A percentile compares a stretch with the other conserved stretches of the same genome.
phyloP scores from a whole-genome alignment of 1,140 invertebrate species.

The Leguminivora glycinivorella region DNA sequence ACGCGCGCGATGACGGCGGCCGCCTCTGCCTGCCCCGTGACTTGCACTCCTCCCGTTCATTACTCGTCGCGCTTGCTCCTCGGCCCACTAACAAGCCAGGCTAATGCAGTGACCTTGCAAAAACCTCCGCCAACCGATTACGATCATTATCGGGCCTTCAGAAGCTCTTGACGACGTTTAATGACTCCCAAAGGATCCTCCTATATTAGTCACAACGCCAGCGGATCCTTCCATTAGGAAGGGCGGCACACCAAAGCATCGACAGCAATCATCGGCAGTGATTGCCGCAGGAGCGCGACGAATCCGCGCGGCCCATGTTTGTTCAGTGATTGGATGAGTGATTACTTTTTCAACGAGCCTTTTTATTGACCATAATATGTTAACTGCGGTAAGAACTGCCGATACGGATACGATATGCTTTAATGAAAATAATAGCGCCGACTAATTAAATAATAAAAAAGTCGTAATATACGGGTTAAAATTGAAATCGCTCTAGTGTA shows the following conservation, averaged over 20 bases:
- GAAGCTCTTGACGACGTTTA: slow-evolving; percentile 64
- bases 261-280: slow-evolving; percentile 48
- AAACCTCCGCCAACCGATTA: slow-evolving; percentile 46
- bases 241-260: slow-evolving; percentile 47
- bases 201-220: slow-evolving; percentile 9
- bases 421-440: neutral
- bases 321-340: slow-evolving; percentile 38
- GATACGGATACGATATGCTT: slow-evolving; percentile 1
- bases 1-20: slow-evolving; percentile 55
- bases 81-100: slow-evolving; percentile 69
- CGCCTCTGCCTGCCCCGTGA: slow-evolving; percentile 65
- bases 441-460: slow-evolving; percentile 22
- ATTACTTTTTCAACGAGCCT: slow-evolving; percentile 29
- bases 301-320: slow-evolving; percentile 39
- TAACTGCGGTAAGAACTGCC: neutral
- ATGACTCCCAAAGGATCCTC: slow-evolving; percentile 65
- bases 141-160: slow-evolving; percentile 49
- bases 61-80: slow-evolving; percentile 46
- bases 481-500: slow-evolving; percentile 26
- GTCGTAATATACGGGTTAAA: slow-evolving; percentile 7
- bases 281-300: slow-evolving; percentile 38
- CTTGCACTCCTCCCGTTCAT: slow-evolving; percentile 68
- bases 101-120: slow-evolving; percentile 77
- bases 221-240: slow-evolving; percentile 44
- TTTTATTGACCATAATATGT: slow-evolving; percentile 20